These are phyloP conservation scores for Erannis defoliaria DNA, from an alignment of 2,888 invertebrate genomes.

Conservation along the genomic window DNA sequence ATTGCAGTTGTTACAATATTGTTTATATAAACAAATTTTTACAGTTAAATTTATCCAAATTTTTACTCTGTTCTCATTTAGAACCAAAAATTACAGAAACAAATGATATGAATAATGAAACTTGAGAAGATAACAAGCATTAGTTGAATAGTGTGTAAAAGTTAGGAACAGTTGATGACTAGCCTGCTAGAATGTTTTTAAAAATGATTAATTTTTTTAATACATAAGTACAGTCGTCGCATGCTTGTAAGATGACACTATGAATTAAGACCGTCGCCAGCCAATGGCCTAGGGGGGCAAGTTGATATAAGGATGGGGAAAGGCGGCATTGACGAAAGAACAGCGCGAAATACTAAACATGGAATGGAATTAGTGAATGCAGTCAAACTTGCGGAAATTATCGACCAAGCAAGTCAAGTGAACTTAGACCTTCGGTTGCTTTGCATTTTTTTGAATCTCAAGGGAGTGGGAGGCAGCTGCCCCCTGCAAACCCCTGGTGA, in stretches of 20 bases:
- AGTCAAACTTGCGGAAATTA: too few species aligned
- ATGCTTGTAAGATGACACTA: not conserved
- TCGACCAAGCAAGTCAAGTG: too few species aligned
- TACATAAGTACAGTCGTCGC: not conserved
- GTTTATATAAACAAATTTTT: constrained; percentile 80
- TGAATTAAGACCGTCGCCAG: too few species aligned
- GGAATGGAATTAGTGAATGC: too few species aligned
- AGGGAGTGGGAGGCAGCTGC: too few species aligned
- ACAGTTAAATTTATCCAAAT: constrained; percentile 72
- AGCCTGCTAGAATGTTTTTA: constrained; percentile 17
- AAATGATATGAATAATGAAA: constrained; percentile 19
- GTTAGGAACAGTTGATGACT: constrained; percentile 31
- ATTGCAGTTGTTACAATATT: constrained; percentile 83
- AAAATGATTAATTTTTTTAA: not conserved
- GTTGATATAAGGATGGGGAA: too few species aligned
- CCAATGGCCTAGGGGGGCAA: too few species aligned
- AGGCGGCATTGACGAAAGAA: too few species aligned
- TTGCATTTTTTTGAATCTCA: too few species aligned
- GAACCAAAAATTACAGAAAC: constrained; percentile 37
- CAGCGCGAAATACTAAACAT: too few species aligned
- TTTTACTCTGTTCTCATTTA: constrained; percentile 71
- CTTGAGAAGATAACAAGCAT: not conserved
- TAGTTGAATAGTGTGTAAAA: constrained; percentile 2
- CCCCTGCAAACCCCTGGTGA: too few species aligned
- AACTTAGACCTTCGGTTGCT: too few species aligned